Percentiles rank a stretch among this genome's conserved stretches.
These are phyloP conservation scores for Euwallacea fornicatus DNA, from an alignment of 1,140 invertebrate genomes.

Conservation along the genomic window DNA sequence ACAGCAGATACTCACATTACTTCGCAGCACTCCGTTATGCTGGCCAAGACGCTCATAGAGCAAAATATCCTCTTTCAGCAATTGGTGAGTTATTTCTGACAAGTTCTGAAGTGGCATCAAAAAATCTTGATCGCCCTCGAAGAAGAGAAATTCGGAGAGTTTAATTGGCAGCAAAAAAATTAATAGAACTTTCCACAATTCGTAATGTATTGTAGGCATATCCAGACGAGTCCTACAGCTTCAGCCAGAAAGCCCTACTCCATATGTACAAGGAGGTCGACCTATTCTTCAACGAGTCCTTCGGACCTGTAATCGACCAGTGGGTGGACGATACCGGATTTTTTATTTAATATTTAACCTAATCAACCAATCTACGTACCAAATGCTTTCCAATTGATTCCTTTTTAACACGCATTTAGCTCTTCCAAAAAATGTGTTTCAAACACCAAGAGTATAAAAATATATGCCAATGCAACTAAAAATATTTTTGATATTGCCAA, in stretches of 20 bases:
- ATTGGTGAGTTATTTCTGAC: slow-evolving; percentile 61
- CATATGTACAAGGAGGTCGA: slow-evolving; percentile 84
- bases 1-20: slow-evolving; percentile 81
- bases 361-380: neutral
- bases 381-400: neutral
- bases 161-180: neutral
- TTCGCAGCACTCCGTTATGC: slow-evolving; percentile 78
- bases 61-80: slow-evolving; percentile 75
- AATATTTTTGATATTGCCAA: slow-evolving; percentile 25
- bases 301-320: slow-evolving; percentile 70
- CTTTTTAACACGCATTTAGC: slow-evolving; percentile 8
- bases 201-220: slow-evolving; percentile 67
- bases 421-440: slow-evolving; percentile 19
- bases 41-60: slow-evolving; percentile 74
- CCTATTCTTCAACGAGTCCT: slow-evolving; percentile 81
- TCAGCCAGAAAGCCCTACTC: slow-evolving; percentile 63
- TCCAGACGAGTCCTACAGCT: slow-evolving; percentile 78
- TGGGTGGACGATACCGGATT: slow-evolving; percentile 60
- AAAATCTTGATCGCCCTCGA: neutral
- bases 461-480: slow-evolving; percentile 15
- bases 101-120: neutral
- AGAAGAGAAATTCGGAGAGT: neutral
- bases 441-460: slow-evolving; percentile 10
- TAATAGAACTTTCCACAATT: neutral
- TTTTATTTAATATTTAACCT: slow-evolving; percentile 46